phyloP scores from a whole-genome alignment of 2,113 vertebrate genomes.

The Channa argus region DNA sequence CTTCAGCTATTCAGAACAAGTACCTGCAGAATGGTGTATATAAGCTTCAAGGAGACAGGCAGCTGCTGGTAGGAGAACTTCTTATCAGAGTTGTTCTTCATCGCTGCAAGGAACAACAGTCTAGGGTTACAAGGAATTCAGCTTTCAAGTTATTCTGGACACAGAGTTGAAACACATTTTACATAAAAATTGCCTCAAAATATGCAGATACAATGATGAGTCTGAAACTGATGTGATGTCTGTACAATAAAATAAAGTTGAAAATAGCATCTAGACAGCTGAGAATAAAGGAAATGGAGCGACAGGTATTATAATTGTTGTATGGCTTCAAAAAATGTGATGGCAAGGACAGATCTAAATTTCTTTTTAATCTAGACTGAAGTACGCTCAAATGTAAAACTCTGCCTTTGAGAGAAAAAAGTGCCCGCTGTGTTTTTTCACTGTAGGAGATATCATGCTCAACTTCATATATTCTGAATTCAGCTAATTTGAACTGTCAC shows the following conservation, averaged over 20 bases:
- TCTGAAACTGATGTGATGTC: neutral
- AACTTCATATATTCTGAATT: too few species aligned
- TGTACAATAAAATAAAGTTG: neutral
- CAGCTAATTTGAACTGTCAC: too few species aligned
- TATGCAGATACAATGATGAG: neutral
- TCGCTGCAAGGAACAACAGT: constrained; percentile 76
- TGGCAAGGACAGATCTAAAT: neutral
- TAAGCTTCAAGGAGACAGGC: constrained; percentile 93
- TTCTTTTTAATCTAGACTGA: too few species aligned
- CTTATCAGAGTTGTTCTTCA: constrained; percentile 93
- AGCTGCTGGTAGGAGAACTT: constrained; percentile 97
- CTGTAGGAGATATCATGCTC: too few species aligned
- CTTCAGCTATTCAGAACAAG: constrained; percentile 22
- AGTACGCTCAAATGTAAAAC: too few species aligned
- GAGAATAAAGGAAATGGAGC: neutral
- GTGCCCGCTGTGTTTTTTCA: too few species aligned
- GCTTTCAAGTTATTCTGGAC: neutral
- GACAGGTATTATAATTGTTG: neutral
- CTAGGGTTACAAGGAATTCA: neutral
- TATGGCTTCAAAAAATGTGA: too few species aligned
- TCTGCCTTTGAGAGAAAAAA: too few species aligned
- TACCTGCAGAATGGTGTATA: constrained; percentile 98
- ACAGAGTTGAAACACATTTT: neutral
- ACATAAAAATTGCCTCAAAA: neutral
- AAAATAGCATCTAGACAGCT: neutral